Evolutionary conservation across 2,797 vertebrate genomes (phyloP), one percentile per base, ranked within the genome.

Genomic region (Pempheris klunzingeri): DNA sequence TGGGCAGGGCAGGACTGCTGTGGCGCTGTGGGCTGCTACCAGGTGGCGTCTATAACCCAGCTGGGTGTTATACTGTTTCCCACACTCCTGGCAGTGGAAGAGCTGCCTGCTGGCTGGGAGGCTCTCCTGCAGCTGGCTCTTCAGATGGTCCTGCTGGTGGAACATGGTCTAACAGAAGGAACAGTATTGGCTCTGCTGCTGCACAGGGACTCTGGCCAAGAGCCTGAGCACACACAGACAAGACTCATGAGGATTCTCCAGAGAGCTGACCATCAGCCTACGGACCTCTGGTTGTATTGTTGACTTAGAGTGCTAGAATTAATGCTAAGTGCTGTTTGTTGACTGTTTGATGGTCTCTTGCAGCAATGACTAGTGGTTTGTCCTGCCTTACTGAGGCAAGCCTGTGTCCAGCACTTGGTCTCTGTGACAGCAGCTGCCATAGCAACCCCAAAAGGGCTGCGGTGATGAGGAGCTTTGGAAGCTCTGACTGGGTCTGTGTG

Each of bases 51-150:
- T 88, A 77, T 97, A 99, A 77, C 98, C 98, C 14, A 99, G 94
- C 70, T 99, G 97, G 1, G 98, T 99, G 94, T 97, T 98, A 89
- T 99, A 99, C 93, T 97, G 97, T 93, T 99, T 99, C 74, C 97
- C 97, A 0, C 98, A 99, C 90, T 98, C 97, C 3, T 97, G 96
- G 62, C 98, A 99, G 88, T 96, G 96, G 47, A 98, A 97, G 39
- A 97, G 96, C 88, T 97, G 97, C 87, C 97, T 96, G 93, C 94
- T 95, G 86, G 96, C 94, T 18, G 96, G 88, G 82, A 96, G 97
- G 91, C 74, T 80, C 32, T 92, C 90, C 79, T 90, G 88, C 74
- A 90, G 84, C 71, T 85, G 92, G 64, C 97, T 97, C 89, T 97
- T 97, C 11, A 99, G 94, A 85, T 97, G 96, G 78, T 98, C 96